phyloP scores from a whole-genome alignment of 2,797 vertebrate genomes.

The Gorsachius magnificus region DNA sequence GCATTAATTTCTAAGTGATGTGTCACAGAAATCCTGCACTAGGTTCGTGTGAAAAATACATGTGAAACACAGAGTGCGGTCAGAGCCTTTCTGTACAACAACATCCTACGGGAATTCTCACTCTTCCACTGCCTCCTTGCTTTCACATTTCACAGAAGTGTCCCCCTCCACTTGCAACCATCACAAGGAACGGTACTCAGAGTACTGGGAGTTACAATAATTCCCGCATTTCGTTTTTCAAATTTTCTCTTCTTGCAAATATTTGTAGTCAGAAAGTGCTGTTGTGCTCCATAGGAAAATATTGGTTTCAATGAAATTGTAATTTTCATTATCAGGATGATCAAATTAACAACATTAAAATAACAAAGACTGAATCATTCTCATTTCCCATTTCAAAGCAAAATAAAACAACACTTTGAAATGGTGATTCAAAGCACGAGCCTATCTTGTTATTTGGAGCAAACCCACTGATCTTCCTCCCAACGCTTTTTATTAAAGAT shows the following conservation, averaged over 20 bases:
- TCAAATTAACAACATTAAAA: slow-evolving; percentile 27
- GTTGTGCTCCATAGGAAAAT: background rate
- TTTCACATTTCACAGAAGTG: background rate
- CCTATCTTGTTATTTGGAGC: background rate
- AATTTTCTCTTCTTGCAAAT: background rate
- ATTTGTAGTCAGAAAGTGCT: background rate
- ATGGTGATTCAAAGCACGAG: slow-evolving; percentile 11
- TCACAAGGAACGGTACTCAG: background rate
- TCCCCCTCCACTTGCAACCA: background rate
- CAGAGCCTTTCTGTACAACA: slow-evolving; percentile 36
- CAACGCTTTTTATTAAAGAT: background rate
- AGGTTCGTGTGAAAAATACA: slow-evolving; percentile 13
- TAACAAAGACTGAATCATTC: background rate
- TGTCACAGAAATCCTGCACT: slow-evolving; percentile 31
- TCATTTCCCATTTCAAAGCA: slow-evolving; percentile 25
- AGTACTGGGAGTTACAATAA: background rate
- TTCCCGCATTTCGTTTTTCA: background rate
- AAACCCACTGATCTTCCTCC: background rate
- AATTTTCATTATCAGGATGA: slow-evolving; percentile 30
- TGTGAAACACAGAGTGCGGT: background rate
- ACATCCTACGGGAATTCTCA: slow-evolving; percentile 45
- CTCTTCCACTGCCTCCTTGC: slow-evolving; percentile 26
- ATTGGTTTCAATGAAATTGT: background rate
- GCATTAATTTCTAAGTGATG: background rate
- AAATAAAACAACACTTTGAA: slow-evolving; percentile 27